Conservation (phyloP, 2,113 vertebrate genomes). For the Clarias gariepinus region DNA sequence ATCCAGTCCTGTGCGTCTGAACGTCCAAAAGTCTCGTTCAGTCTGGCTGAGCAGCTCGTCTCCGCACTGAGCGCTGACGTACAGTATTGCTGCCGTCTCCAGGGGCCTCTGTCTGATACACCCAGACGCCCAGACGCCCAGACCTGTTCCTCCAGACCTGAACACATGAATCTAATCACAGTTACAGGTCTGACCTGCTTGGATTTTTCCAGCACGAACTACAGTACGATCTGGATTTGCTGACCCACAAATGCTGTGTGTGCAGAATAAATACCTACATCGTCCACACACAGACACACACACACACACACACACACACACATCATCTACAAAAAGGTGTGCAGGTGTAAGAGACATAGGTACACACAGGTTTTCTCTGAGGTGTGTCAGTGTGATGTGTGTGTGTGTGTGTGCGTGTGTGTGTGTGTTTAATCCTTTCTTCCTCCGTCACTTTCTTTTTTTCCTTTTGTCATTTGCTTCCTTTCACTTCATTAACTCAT, state of each 20-base stretch:
- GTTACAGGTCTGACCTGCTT: neutral
- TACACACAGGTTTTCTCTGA: neutral
- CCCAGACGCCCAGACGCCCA: neutral
- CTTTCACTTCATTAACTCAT: too few relatives aligned
- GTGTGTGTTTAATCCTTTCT: neutral
- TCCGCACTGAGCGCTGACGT: neutral
- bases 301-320: too few relatives aligned
- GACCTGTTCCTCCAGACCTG: neutral
- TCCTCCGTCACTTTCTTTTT: neutral
- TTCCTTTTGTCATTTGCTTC: neutral
- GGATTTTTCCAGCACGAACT: neutral
- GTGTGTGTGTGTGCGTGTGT: neutral
- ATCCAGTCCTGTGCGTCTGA: conserved; percentile 1
- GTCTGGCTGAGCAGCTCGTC: conserved; percentile 7
- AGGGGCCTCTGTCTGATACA: too few relatives aligned
- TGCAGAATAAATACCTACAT: conserved; percentile 11
- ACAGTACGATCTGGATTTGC: neutral
- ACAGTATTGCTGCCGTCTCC: too few relatives aligned
- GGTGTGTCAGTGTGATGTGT: neutral
- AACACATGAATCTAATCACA: neutral
- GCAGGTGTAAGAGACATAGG: too few relatives aligned
- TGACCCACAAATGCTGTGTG: neutral
- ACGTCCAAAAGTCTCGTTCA: conserved; percentile 13
- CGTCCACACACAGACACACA: too few relatives aligned
- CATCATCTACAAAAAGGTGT: too few relatives aligned